Percentiles rank a stretch among this genome's conserved stretches.
phyloP scores from a whole-genome alignment of 2,113 vertebrate species.

The Nymphicus hollandicus region DNA sequence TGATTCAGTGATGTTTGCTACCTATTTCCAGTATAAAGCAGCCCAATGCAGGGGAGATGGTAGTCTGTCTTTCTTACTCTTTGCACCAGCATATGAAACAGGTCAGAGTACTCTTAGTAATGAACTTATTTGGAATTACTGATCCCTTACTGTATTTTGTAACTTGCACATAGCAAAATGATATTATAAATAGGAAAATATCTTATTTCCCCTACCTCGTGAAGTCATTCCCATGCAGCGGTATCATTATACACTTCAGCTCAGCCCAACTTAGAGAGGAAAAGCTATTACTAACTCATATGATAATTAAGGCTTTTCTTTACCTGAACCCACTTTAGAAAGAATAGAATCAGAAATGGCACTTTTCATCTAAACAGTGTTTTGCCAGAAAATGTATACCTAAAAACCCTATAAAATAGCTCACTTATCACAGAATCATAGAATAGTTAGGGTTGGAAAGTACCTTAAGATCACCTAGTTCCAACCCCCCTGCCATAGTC shows the following conservation, averaged over 20 bases:
- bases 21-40: neutral
- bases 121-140: neutral
- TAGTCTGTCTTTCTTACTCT: neutral
- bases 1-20: fast-evolving
- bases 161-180: neutral
- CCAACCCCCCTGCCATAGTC: too few species aligned
- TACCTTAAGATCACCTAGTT: too few species aligned
- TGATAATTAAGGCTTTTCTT: conserved; percentile 25
- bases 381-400: neutral
- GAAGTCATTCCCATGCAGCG: neutral
- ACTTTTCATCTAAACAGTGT: conserved; percentile 26
- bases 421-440: neutral
- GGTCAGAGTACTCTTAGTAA: neutral
- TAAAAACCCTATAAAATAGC: neutral
- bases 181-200: neutral
- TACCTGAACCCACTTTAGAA: conserved; percentile 30
- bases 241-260: neutral
- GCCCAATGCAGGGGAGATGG: neutral
- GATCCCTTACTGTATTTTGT: neutral
- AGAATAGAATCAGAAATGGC: conserved; percentile 26
- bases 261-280: neutral
- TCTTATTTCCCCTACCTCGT: neutral
- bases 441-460: too few species aligned
- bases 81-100: neutral
- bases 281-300: neutral